Evolutionary conservation across 2,797 vertebrate species (phyloP).

Genomic region (Sebastes reedi): DNA sequence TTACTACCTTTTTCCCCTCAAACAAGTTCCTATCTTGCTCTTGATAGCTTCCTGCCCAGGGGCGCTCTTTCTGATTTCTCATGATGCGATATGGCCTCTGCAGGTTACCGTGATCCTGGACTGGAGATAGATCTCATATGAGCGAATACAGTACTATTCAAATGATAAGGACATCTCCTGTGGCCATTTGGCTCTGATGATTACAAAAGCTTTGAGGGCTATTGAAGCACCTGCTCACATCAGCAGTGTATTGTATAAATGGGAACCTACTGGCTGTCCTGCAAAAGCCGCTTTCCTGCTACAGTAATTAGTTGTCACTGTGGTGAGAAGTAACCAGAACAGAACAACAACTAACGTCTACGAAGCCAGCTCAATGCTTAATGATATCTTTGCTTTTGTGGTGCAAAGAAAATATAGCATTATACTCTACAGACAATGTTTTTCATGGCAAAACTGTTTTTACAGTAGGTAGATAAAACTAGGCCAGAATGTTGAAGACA

Average conservation of each 20-base stretch:
- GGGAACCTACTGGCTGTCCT: not conserved
- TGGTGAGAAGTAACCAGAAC: slow-evolving; percentile 11
- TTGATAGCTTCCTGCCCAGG: slow-evolving; percentile 18
- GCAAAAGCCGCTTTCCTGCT: slow-evolving; percentile 17
- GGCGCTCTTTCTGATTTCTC: slow-evolving; percentile 16
- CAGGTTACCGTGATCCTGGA: slow-evolving; percentile 2
- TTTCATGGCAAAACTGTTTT: not conserved
- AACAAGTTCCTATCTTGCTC: slow-evolving; percentile 37
- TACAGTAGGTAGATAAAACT: not conserved
- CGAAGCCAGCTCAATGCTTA: slow-evolving; percentile 2
- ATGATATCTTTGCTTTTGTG: slow-evolving; percentile 29
- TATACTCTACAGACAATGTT: not conserved
- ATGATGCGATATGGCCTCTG: slow-evolving; percentile 3
- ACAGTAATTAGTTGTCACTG: slow-evolving; percentile 44
- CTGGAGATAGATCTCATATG: not conserved
- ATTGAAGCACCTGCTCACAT: slow-evolving; percentile 23
- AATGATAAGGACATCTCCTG: slow-evolving; percentile 24
- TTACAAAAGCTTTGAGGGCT: slow-evolving; percentile 16
- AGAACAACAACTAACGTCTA: not conserved
- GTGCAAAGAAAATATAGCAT: not conserved
- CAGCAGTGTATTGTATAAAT: not conserved
- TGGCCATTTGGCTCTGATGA: slow-evolving; percentile 34
- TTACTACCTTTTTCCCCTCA: slow-evolving; percentile 43
- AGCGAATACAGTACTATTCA: slow-evolving; percentile 4
- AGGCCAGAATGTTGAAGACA: not conserved